Evolutionary conservation across 2,113 vertebrate genomes (phyloP), one percentile per base, ranked within the genome.

Genomic region (Chascanopsetta lugubris): DNA sequence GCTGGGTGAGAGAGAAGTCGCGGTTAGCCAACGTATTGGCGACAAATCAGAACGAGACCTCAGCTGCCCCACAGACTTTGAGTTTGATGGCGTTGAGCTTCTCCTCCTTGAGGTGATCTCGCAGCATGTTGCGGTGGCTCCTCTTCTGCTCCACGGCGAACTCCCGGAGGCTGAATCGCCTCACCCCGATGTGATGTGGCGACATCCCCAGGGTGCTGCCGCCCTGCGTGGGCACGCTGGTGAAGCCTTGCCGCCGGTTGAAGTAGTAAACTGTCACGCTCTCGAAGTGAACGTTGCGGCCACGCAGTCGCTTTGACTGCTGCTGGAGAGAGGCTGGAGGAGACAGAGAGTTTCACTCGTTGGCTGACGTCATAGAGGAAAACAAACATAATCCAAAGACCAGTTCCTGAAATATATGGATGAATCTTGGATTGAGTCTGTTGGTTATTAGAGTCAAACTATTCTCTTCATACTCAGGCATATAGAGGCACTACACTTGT

Each of bases 241-340:
- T 97, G 92, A 98, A 98, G 64, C 96, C 96, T 82, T 98, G 96
- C 18, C 95, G 87, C 61, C 96, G 90, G 0, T 92, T 93, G 88
- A 98, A 98, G 91, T 98, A 98, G 88, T 97, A 98, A 18, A 98
- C 96, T 0, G 96, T 98, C 66, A 98, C 96, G 9, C 94, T 95
- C 57, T 97, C 96, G 40, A 98, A 98, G 72, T 94, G 95, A 10
- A 98, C 96, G 83, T 93, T 96, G 74, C 93, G 96, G 0, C 93
- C 92, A 43, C 95, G 90, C 73, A 95, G 89, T 8, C 94, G 89
- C 80, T 97, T 97, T 40, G 95, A 93, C 29, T 93, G 89, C 79
- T 94, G 95, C 84, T 96, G 90, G 69, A 95, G 94, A 17, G 94
- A 94, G 5, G 84, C 76, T 79, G 67, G 6, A 15, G n/a, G 10